phyloP scores from a whole-genome alignment of 2,113 vertebrate species.

The Oreocharis arfaki region DNA sequence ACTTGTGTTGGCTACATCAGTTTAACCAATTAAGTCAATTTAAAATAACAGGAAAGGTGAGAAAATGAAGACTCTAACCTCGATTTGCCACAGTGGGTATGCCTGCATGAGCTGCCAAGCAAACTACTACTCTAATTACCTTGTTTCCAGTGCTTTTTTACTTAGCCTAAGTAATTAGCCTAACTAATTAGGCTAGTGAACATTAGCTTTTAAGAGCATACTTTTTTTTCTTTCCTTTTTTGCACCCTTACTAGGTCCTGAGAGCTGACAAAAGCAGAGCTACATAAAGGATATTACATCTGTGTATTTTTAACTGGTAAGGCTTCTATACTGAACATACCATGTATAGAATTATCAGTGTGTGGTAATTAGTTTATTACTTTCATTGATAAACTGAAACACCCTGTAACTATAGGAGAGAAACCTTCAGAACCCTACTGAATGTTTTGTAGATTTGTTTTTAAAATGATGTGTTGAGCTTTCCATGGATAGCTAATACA shows the following conservation, averaged over 20 bases:
- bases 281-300: background rate
- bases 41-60: background rate
- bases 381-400: background rate
- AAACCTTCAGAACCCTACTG: background rate
- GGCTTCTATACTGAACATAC: background rate
- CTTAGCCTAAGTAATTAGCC: background rate
- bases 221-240: fast-evolving
- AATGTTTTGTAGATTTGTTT: background rate
- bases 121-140: background rate
- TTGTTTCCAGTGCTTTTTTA: background rate
- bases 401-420: background rate
- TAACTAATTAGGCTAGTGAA: background rate
- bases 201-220: background rate
- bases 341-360: background rate
- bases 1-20: background rate
- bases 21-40: background rate
- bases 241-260: background rate
- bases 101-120: background rate
- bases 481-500: background rate
- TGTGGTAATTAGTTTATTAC: background rate
- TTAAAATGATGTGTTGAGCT: background rate
- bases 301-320: background rate
- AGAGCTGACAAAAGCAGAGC: background rate
- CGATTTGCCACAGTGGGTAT: background rate
- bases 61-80: background rate